Evolutionary conservation across 2,113 vertebrate genomes (phyloP).

Genomic region (Dipodomys ordii): DNA sequence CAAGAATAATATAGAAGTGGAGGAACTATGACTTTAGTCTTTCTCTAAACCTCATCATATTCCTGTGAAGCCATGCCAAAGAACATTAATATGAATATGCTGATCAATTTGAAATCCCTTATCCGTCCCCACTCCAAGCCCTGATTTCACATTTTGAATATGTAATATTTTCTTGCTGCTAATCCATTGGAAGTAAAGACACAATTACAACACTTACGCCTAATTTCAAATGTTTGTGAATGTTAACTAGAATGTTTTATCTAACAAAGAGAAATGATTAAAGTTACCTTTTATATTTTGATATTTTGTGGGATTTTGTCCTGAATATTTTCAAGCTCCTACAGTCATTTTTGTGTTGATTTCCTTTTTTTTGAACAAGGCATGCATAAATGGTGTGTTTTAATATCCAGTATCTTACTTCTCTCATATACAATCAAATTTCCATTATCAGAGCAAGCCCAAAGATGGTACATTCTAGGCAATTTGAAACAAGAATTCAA

Average conservation of each 20-base stretch:
- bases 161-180: not conserved
- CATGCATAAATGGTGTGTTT: not conserved
- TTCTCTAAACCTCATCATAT: not conserved
- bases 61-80: not conserved
- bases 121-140: not conserved
- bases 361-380: not conserved
- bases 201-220: not conserved
- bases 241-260: not conserved
- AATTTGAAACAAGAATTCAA: not conserved
- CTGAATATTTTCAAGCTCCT: slow-evolving; percentile 23
- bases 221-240: slow-evolving; percentile 3
- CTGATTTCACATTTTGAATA: not conserved
- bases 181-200: not conserved
- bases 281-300: not conserved
- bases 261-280: slow-evolving; percentile 8
- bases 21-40: not conserved
- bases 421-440: not conserved
- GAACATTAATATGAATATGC: not conserved
- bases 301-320: not conserved
- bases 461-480: not conserved
- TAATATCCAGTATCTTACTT: not conserved
- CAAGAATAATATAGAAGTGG: not conserved
- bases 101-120: not conserved
- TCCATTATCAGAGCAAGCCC: not conserved
- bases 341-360: not conserved